Conservation (phyloP, 1,140 invertebrate genomes). For the Lepidotrigona ventralis region DNA sequence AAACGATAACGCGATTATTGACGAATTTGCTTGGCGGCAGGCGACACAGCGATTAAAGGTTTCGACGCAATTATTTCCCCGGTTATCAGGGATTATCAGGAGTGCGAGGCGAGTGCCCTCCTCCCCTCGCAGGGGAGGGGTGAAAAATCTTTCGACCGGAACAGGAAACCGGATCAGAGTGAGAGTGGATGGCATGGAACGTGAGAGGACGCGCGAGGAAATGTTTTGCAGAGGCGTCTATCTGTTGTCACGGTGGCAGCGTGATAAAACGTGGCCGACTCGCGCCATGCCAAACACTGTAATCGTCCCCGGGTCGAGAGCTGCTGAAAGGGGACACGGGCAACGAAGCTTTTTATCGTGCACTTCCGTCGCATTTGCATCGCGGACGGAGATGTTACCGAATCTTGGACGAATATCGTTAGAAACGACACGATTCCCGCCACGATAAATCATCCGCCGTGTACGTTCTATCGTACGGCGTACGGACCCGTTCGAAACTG, state of each 20-base stretch:
- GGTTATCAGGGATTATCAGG: conserved; percentile 14
- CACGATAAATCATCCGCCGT: conserved; percentile 40
- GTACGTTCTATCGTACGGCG: not conserved
- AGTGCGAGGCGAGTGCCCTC: not conserved
- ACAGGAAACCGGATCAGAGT: not conserved
- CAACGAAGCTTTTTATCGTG: conserved; percentile 28
- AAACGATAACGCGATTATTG: conserved; percentile 16
- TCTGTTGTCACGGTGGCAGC: no score
- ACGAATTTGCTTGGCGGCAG: conserved; percentile 28
- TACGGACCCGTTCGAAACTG: not conserved
- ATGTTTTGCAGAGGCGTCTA: conserved; percentile 26
- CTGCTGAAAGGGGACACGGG: conserved; percentile 20
- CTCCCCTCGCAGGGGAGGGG: no score
- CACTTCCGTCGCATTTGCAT: conserved; percentile 45
- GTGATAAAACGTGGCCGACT: not conserved
- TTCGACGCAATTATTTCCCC: conserved; percentile 16
- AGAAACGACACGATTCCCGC: conserved; percentile 33
- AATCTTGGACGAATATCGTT: conserved; percentile 54
- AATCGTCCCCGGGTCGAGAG: conserved; percentile 7
- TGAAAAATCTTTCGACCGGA: not conserved
- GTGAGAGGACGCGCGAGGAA: not conserved
- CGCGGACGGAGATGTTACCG: conserved; percentile 39
- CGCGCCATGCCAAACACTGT: conserved; percentile 23
- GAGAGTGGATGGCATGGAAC: no score
- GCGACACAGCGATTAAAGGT: not conserved